Percentiles rank a stretch among this genome's conserved stretches.
Conservation (phyloP, 2,888 invertebrate genomes). For the Dolomedes plantarius region DNA sequence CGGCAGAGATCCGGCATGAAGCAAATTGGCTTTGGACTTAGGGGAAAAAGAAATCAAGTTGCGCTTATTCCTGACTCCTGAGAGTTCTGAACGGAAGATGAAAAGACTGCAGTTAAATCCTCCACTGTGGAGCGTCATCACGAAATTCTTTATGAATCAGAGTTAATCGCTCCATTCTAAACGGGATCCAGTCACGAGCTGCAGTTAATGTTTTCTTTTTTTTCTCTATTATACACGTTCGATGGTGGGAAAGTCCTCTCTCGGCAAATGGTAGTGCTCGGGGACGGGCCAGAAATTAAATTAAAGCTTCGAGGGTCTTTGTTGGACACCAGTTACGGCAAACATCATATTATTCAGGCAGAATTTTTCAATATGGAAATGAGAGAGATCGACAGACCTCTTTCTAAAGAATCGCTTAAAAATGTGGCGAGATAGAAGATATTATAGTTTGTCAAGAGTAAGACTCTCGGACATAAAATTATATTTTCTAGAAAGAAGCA, state of each 20-base stretch:
- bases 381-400: too few species aligned
- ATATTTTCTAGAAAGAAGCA: too few species aligned
- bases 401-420: too few species aligned
- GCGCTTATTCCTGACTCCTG: too few species aligned
- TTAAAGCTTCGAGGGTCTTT: too few species aligned
- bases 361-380: too few species aligned
- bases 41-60: not conserved
- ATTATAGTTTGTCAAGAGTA: too few species aligned
- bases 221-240: not conserved
- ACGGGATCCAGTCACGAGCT: slow-evolving; percentile 8
- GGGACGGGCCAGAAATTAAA: slow-evolving; percentile 24
- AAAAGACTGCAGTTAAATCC: slow-evolving; percentile 23
- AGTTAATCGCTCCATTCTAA: slow-evolving; percentile 35
- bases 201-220: not conserved
- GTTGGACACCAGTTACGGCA: too few species aligned
- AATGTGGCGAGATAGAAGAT: too few species aligned
- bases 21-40: not conserved
- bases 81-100: not conserved
- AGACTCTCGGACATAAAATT: too few species aligned
- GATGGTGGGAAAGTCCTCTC: slow-evolving; percentile 56
- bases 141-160: slow-evolving; percentile 57
- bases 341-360: too few species aligned
- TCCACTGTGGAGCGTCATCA: slow-evolving; percentile 19
- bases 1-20: not conserved
- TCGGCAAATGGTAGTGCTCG: not conserved